Evolutionary conservation across 2,113 vertebrate genomes (phyloP).

Genomic region (Pterocles burchelli): DNA sequence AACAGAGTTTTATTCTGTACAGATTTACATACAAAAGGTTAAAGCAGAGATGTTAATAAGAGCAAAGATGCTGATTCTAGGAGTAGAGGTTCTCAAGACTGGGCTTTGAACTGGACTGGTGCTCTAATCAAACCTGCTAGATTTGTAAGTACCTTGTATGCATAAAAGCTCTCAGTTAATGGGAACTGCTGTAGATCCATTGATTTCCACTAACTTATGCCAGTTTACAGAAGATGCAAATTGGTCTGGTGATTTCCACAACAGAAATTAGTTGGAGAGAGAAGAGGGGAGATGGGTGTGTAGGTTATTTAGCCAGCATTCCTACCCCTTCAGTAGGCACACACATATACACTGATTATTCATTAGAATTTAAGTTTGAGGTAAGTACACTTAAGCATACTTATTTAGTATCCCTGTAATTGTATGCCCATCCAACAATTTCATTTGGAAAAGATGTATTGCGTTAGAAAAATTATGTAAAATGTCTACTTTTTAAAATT

Average conservation of each 20-base stretch:
- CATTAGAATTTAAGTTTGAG: neutral
- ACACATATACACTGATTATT: neutral
- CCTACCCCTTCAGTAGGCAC: neutral
- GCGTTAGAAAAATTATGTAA: neutral
- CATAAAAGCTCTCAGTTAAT: neutral
- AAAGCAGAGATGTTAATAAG: neutral
- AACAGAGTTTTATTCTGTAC: neutral
- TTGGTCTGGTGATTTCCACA: neutral
- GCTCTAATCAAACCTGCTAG: neutral
- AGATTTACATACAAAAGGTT: neutral
- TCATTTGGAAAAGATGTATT: neutral
- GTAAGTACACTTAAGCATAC: neutral
- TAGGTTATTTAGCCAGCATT: neutral
- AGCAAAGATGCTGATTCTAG: neutral
- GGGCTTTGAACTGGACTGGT: neutral
- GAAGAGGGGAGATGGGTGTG: neutral
- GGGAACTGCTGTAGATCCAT: neutral
- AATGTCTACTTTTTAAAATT: neutral
- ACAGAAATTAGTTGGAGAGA: neutral
- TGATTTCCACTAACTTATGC: neutral
- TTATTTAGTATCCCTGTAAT: neutral
- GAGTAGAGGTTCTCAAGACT: neutral
- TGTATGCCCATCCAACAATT: neutral
- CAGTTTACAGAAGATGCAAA: neutral
- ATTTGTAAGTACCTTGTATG: neutral